Percentiles rank a stretch among this genome's conserved stretches.
These are phyloP conservation scores for Dynastes tityus DNA, from an alignment of 2,888 invertebrate genomes.

Conservation along the genomic window DNA sequence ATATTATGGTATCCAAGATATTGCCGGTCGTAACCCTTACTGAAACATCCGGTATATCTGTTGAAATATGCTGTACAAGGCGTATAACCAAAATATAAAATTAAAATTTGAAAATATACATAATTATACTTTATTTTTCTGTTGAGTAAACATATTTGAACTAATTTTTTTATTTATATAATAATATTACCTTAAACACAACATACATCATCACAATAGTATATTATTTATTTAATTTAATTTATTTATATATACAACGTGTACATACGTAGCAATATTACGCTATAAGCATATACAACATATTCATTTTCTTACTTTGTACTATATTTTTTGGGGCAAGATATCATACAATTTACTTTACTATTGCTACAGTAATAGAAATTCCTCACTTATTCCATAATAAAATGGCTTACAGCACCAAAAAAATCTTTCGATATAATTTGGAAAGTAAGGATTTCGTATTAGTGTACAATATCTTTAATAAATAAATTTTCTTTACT, in stretches of 20 bases:
- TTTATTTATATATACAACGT: conserved; percentile 29
- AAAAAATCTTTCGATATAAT: too few relatives aligned
- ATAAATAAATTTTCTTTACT: neutral
- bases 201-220: conserved; percentile 37
- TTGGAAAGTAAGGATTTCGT: neutral
- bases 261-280: conserved; percentile 50
- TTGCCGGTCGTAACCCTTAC: neutral
- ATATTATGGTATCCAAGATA: too few relatives aligned
- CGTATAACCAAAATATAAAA: neutral
- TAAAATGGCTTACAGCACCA: too few relatives aligned
- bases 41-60: neutral
- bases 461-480: neutral
- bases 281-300: conserved; percentile 55
- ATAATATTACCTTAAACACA: conserved; percentile 11
- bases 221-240: conserved; percentile 14
- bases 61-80: neutral
- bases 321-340: conserved; percentile 55
- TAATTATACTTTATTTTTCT: neutral
- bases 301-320: conserved; percentile 51
- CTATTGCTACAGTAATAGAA: neutral
- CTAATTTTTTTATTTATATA: neutral
- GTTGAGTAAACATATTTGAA: conserved; percentile 4
- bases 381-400: neutral
- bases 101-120: neutral
- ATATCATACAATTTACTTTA: conserved; percentile 23